Evolutionary conservation across 2,113 vertebrate species (phyloP).

Genomic region (Centropus unirufus): DNA sequence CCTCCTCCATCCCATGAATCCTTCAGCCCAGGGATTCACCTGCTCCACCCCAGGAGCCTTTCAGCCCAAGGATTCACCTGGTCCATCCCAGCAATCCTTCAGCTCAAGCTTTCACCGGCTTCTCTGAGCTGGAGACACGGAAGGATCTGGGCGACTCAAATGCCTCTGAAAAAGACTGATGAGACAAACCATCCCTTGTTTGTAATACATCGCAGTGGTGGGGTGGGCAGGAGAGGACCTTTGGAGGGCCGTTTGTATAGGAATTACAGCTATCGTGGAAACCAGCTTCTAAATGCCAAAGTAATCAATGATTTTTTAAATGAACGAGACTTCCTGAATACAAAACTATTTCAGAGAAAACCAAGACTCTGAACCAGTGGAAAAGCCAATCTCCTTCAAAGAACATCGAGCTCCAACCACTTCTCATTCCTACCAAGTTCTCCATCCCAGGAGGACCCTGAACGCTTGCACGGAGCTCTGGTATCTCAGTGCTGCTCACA

Average conservation of each 20-base stretch:
- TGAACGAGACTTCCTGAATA: neutral
- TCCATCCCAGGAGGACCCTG: neutral
- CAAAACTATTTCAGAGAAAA: neutral
- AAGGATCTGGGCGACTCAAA: neutral
- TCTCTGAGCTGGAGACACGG: neutral
- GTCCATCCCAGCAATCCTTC: neutral
- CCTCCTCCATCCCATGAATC: too few species aligned
- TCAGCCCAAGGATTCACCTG: neutral
- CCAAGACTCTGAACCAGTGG: accelerated
- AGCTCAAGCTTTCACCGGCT: too few species aligned
- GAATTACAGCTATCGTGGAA: neutral
- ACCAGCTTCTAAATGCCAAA: neutral
- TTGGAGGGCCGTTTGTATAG: neutral
- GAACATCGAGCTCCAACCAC: neutral
- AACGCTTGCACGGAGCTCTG: neutral
- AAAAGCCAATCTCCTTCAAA: neutral
- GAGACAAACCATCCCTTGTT: neutral
- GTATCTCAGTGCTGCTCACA: neutral
- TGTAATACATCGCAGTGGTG: accelerated
- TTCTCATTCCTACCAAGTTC: neutral
- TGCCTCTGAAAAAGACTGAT: neutral
- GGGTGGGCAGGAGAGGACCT: neutral
- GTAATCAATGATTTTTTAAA: neutral
- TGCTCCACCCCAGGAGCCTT: too few species aligned
- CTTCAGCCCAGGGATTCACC: too few species aligned